Percentiles rank a stretch among this genome's conserved stretches.
Evolutionary conservation across 2,888 invertebrate genomes (phyloP).

Genomic region (Tipula vernalis): DNA sequence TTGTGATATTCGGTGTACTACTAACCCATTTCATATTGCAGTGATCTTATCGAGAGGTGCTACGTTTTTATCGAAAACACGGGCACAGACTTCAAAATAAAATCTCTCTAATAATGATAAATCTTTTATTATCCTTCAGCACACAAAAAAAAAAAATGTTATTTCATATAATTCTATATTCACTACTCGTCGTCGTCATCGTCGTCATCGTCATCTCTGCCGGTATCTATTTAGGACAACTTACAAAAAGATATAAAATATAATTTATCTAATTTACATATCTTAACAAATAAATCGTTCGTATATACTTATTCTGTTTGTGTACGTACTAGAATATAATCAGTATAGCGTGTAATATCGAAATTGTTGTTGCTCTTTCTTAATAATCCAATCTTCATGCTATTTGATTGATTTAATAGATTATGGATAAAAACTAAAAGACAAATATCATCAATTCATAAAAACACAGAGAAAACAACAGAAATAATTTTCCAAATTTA

Average conservation of each 20-base stretch:
- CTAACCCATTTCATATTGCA: not conserved
- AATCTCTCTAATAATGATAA: not conserved
- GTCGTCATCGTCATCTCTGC: not conserved
- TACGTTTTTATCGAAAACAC: not conserved
- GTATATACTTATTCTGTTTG: not conserved
- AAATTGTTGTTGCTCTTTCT: not conserved
- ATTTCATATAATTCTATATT: not conserved
- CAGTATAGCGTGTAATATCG: not conserved
- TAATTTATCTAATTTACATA: slow-evolving; percentile 4
- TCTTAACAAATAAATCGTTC: slow-evolving; percentile 4
- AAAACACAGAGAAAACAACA: not conserved
- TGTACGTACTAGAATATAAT: not conserved
- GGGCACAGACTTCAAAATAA: not conserved
- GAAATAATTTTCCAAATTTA: not conserved
- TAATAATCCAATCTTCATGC: slow-evolving; percentile 4
- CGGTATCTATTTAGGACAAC: slow-evolving; percentile 4
- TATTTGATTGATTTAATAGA: slow-evolving; percentile 4
- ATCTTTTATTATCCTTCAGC: not conserved
- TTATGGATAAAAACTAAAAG: slow-evolving; percentile 4
- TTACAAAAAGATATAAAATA: not conserved
- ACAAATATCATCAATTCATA: slow-evolving; percentile 4
- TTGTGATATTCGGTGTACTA: not conserved
- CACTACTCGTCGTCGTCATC: not conserved
- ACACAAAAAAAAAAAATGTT: not conserved
- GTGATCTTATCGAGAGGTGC: not conserved